These are phyloP conservation scores for Metopolophium dirhodum DNA, from an alignment of 1,140 invertebrate species.

Conservation along the genomic window DNA sequence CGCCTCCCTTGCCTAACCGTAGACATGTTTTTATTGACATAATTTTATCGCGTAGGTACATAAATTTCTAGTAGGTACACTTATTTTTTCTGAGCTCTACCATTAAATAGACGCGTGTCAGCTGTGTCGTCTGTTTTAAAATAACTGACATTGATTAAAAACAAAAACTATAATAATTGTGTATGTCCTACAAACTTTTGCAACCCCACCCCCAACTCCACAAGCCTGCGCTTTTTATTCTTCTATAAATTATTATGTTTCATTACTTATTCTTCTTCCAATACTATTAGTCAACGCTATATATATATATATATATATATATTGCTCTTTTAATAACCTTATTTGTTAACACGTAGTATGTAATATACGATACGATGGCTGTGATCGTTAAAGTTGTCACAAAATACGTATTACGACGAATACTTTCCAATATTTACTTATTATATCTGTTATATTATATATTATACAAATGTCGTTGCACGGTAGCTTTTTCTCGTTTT, in stretches of 20 bases:
- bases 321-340: not conserved
- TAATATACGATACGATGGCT: slow-evolving; percentile 32
- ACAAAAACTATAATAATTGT: not conserved
- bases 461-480: slow-evolving; percentile 20
- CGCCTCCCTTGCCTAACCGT: not conserved
- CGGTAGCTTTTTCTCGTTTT: slow-evolving; percentile 43
- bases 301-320: not conserved
- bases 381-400: slow-evolving; percentile 31
- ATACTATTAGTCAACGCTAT: slow-evolving; percentile 22
- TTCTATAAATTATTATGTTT: not conserved
- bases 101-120: not conserved
- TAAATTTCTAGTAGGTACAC: not conserved
- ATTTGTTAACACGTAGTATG: slow-evolving; percentile 26
- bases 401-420: not conserved
- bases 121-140: not conserved
- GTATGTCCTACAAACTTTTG: too few species aligned
- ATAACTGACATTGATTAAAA: not conserved
- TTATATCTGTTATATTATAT: slow-evolving; percentile 24
- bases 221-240: slow-evolving; percentile 6
- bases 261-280: slow-evolving; percentile 23
- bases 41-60: not conserved
- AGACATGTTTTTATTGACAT: not conserved
- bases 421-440: slow-evolving; percentile 21
- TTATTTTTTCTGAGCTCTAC: not conserved
- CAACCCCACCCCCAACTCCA: not conserved